These are phyloP conservation scores for Fregetta grallaria DNA, from an alignment of 2,113 vertebrate species.

Conservation along the genomic window DNA sequence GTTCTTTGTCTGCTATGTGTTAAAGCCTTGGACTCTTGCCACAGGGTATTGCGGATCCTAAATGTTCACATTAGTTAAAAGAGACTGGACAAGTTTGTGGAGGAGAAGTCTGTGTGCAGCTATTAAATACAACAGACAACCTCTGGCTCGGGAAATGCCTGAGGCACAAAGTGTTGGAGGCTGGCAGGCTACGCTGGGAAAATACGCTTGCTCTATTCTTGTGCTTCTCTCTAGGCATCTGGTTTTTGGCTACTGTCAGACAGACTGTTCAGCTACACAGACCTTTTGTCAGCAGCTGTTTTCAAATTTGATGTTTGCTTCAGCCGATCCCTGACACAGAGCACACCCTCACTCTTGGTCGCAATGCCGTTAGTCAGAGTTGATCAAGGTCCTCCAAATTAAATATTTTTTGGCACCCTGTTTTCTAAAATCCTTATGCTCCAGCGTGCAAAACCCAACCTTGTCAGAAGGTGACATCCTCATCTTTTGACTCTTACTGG, in stretches of 20 bases:
- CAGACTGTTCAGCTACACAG: neutral
- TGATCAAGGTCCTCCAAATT: neutral
- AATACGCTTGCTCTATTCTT: neutral
- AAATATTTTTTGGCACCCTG: neutral
- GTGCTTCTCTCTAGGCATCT: neutral
- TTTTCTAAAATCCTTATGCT: neutral
- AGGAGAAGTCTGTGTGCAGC: neutral
- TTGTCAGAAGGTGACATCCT: neutral
- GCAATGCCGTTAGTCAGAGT: neutral
- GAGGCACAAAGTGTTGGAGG: constrained; percentile 19
- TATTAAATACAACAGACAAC: constrained; percentile 18
- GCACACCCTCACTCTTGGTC: neutral
- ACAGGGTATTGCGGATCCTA: neutral
- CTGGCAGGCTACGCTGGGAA: constrained; percentile 1
- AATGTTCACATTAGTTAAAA: neutral
- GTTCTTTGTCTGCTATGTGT: neutral
- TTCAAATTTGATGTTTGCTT: neutral
- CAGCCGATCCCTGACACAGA: neutral
- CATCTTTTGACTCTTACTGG: neutral
- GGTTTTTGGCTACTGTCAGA: neutral
- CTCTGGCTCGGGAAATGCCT: constrained; percentile 21
- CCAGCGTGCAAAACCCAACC: neutral
- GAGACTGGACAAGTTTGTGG: neutral
- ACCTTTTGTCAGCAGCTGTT: neutral
- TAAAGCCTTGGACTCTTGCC: neutral